phyloP scores from a whole-genome alignment of 2,888 invertebrate genomes.

The Xestobium rufovillosum region DNA sequence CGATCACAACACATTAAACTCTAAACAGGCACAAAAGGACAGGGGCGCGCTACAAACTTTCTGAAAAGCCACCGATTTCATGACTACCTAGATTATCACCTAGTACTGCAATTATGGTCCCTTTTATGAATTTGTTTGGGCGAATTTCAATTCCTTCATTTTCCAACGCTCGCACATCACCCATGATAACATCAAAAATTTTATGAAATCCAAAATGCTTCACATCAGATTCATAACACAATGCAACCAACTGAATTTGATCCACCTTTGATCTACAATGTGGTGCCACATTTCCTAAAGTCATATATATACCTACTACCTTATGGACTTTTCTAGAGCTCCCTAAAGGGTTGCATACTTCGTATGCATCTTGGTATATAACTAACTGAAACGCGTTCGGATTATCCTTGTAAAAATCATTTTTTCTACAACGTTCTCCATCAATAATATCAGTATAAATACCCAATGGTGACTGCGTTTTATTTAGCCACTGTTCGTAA shows the following conservation, averaged over 20 bases:
- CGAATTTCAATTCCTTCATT: slow-evolving; percentile 17
- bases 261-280: slow-evolving; percentile 21
- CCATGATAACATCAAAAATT: slow-evolving; percentile 20
- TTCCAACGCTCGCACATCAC: slow-evolving; percentile 23
- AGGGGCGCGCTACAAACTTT: no score
- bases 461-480: slow-evolving; percentile 4
- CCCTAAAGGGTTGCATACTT: slow-evolving; percentile 27
- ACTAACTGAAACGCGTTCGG: slow-evolving; percentile 17
- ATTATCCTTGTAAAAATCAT: slow-evolving; percentile 12
- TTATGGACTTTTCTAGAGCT: slow-evolving; percentile 25
- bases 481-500: slow-evolving; percentile 4
- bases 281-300: slow-evolving; percentile 22
- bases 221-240: slow-evolving; percentile 21
- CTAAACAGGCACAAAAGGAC: no score
- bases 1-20: no score
- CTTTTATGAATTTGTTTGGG: slow-evolving; percentile 15
- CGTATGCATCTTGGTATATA: slow-evolving; percentile 28
- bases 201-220: slow-evolving; percentile 21
- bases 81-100: slow-evolving; percentile 28
- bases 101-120: slow-evolving; percentile 21
- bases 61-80: slow-evolving; percentile 28
- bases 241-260: slow-evolving; percentile 24
- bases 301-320: slow-evolving; percentile 25
- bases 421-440: slow-evolving; percentile 10
- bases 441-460: slow-evolving; percentile 10